phyloP scores from a whole-genome alignment of 1,140 invertebrate genomes.

The Cheumatopsyche charites region DNA sequence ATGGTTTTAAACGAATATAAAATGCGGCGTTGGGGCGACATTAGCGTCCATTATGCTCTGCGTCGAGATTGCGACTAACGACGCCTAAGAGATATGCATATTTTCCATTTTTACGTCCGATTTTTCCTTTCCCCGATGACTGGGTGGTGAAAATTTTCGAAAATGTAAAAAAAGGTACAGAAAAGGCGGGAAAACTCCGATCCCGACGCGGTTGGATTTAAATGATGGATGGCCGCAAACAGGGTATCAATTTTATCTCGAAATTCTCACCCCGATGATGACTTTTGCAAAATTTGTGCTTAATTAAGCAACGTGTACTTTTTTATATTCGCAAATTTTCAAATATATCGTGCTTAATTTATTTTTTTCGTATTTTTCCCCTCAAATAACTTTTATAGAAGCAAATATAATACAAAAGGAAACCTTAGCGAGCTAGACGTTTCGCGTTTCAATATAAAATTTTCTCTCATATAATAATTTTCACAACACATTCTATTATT shows the following conservation, averaged over 20 bases:
- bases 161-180: conserved; percentile 23
- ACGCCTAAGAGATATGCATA: conserved; percentile 39
- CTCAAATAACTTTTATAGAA: neutral
- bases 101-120: conserved; percentile 33
- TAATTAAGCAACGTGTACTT: neutral
- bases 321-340: neutral
- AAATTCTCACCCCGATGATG: neutral
- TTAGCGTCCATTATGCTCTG: conserved; percentile 42
- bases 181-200: conserved; percentile 18
- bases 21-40: conserved; percentile 30
- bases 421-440: neutral
- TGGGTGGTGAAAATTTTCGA: neutral
- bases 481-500: neutral
- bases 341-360: neutral
- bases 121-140: conserved; percentile 25
- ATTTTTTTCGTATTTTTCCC: neutral
- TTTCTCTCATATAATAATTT: neutral
- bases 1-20: conserved; percentile 29
- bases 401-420: neutral
- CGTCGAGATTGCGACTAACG: conserved; percentile 45
- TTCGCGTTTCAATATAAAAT: conserved; percentile 7
- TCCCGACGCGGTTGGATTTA: neutral
- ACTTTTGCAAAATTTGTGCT: too few relatives aligned
- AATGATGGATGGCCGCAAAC: conserved; percentile 32
- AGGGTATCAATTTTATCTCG: neutral